Evolutionary conservation across 92 coral and sea anemone species (phyloP), one percentile per base, ranked within the genome.

Genomic region (Metridium senile): DNA sequence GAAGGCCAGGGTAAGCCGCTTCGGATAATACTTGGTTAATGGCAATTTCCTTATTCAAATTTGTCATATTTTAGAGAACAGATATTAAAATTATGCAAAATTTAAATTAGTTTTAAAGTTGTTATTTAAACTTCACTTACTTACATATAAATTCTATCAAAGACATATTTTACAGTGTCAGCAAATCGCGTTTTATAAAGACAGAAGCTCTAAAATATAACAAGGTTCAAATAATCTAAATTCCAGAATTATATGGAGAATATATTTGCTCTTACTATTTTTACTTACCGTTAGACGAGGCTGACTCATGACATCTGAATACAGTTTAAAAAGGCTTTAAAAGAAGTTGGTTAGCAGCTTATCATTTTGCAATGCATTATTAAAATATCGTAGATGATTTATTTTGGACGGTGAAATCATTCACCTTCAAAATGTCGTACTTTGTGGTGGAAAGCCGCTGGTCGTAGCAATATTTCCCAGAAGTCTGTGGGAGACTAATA

Each of bases 271-370:
- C 52, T 45, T 45, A 17, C 52, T 7, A 45, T 54, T 54, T 22
- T 45, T 7, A 45, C 61, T 54, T 54, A 54, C 61, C 61, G 61
- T 54, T 3, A 19, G 61, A 17, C 61, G n/a, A 22, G 9, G 61
- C 17, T 9, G 61, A 54, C 61, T 54, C 61, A 54, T 54, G 61
- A 22, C 61, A 54, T 54, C 61, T 54, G 61, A 54, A 54, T 17
- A 22, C 61, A 54, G 61, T 54, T 54, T 54, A 54, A 3, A 22
- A 17, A 54, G 8, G 2, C 61, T 54, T n/a, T 19, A 54, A 22
- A 2, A 4, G 8, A 39, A 13, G 13, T 13, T 39, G 6, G 49
- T 39, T 39, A 4, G 49, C 49, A 39, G 13, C 49, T 39, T 39
- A 13, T 22, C 17, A 54, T 54, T 9, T 22, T 54, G 3, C 26